Base-by-base conservation (phyloP, 2,797 vertebrate genomes). In the Macropus fuliginosus region DNA sequence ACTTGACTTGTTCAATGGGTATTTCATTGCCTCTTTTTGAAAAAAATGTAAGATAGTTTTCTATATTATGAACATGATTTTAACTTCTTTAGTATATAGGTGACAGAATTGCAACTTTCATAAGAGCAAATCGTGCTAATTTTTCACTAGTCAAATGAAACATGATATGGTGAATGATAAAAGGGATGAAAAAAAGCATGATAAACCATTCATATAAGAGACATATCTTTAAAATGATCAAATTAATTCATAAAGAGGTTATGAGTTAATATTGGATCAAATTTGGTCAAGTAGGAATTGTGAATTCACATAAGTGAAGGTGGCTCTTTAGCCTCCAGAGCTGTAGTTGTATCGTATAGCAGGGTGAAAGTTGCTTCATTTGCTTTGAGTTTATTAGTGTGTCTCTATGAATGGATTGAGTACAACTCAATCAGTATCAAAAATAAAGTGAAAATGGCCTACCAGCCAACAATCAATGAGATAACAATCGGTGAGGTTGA, bases 31-130 rank as follows among this genome's bases (percentile, higher is more conserved):
- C 96, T 97, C 90, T 92, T 10, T 92, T 31, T 97, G 96, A 94
- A 59, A 59, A 59, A 59, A 21, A 96, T 94, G 8, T 89, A 97
- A 98, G 94, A 94, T 91, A 95, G 94, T 74, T 94, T 4, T 56
- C 46, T 97, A 0, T 90, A 97, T 98, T 90, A 40, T 5, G 92
- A 93, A 55, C 59, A 54, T 6, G 94, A 10, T 2, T 90, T 97
- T 94, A 81, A 2, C 31, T 97, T 0, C 18, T 96, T 11, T 96
- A 5, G 91, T 98, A 14, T 91, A 56, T 3, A 93, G 1, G 92
- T 96, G 81, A 97, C 95, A 12, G 97, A 97, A 94, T 97, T 97
- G 96, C 57, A 92, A 29, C 57, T 97, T 96, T 93, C 55, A 95
- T 24, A 96, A 87, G 31, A 96, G 97, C 95, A 91, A 94, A 57